Evolutionary conservation across 2,113 vertebrate genomes (phyloP).

Genomic region (Prunella himalayana): DNA sequence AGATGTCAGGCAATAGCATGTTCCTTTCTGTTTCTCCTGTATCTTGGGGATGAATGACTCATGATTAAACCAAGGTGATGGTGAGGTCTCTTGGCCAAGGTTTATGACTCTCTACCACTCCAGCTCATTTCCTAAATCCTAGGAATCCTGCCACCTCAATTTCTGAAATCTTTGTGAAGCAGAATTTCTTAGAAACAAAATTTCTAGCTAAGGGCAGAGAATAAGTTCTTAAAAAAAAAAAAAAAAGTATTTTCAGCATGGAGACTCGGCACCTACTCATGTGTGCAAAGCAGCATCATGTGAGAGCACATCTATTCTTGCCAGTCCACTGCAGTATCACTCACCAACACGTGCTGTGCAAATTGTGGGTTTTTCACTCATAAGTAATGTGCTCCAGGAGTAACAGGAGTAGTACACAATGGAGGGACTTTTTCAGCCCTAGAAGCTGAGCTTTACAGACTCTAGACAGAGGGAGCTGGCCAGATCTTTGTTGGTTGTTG

Average conservation of each 20-base stretch:
- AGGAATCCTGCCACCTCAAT: not conserved
- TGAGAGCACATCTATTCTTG: not conserved
- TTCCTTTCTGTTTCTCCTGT: not conserved
- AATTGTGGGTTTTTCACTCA: not conserved
- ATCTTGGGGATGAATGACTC: not conserved
- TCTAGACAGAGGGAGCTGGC: not conserved
- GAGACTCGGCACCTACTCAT: fast-evolving
- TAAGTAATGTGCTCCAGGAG: not conserved
- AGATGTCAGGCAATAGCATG: not conserved
- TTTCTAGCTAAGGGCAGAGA: not conserved
- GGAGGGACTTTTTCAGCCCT: not conserved
- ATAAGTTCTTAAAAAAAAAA: not conserved
- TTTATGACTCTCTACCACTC: not conserved
- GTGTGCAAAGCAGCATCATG: not conserved
- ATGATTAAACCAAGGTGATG: not conserved
- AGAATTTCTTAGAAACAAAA: not conserved
- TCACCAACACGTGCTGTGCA: not conserved
- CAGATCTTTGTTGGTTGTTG: not conserved
- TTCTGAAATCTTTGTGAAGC: not conserved
- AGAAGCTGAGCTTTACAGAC: not conserved
- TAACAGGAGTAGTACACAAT: not conserved
- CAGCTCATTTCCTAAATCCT: not conserved
- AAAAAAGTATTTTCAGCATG: not conserved
- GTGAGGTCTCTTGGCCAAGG: not conserved
- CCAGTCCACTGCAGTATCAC: not conserved